A percentile compares a stretch with the other conserved stretches of the same genome.
phyloP scores from a whole-genome alignment of 2,888 invertebrate species.

The Stenchaetothrips biformis region DNA sequence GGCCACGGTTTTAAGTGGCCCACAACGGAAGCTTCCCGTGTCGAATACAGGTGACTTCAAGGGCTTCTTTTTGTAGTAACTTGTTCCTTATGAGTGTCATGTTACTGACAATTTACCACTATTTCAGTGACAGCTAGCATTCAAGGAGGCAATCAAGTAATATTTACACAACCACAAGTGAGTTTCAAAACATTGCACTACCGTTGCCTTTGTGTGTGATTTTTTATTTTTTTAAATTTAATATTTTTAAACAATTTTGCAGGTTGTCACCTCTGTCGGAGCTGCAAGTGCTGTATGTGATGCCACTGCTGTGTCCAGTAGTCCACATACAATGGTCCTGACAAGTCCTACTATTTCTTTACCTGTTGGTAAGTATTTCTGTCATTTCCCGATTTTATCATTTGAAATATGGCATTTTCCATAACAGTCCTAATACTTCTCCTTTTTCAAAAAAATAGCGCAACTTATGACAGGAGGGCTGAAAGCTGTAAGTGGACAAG shows the following conservation, averaged over 20 bases:
- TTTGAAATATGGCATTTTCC: background rate
- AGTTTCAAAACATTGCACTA: background rate
- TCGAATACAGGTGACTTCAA: background rate
- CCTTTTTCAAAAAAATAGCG: background rate
- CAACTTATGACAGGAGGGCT: background rate
- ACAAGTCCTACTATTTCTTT: background rate
- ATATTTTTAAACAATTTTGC: background rate
- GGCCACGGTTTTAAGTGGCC: background rate
- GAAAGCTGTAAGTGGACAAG: background rate
- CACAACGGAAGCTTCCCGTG: background rate
- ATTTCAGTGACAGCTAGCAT: background rate
- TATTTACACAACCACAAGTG: constrained; percentile 10
- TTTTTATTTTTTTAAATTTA: background rate
- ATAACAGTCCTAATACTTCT: background rate
- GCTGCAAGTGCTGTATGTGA: background rate
- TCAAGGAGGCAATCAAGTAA: background rate
- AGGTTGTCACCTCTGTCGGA: background rate
- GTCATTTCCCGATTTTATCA: background rate
- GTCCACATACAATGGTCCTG: background rate
- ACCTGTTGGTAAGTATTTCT: background rate
- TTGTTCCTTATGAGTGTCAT: background rate
- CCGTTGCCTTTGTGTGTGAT: no score
- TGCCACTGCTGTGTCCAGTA: background rate
- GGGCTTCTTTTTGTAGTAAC: background rate
- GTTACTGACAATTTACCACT: background rate